A percentile compares a stretch with the other conserved stretches of the same genome.
Conservation (phyloP, 2,113 vertebrate species). For the western clawed frog (Xenopus tropicalis) region DNA sequence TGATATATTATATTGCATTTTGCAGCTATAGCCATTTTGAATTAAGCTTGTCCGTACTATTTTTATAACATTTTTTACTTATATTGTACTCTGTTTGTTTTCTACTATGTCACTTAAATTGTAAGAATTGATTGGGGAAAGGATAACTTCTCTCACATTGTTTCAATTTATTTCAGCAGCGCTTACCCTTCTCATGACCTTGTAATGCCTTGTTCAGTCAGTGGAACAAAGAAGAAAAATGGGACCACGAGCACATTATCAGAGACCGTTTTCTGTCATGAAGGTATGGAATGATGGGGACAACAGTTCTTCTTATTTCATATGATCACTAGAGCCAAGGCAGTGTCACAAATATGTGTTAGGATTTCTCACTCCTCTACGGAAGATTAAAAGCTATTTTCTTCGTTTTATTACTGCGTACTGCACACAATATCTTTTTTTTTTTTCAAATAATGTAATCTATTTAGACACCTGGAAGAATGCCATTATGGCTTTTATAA, state of each 20-base stretch:
- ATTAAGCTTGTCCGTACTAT: too few species aligned
- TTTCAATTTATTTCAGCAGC: conserved; percentile 1
- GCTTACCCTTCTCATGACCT: conserved; percentile 29
- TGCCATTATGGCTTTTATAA: conserved; percentile 28
- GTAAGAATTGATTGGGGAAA: neutral
- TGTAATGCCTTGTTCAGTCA: conserved; percentile 25
- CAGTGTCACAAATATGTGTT: neutral
- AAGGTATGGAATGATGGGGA: conserved; percentile 12
- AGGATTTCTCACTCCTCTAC: neutral
- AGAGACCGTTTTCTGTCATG: conserved; percentile 34
- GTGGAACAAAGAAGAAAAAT: conserved; percentile 42
- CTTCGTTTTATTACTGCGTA: conserved; percentile 13
- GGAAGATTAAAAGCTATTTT: conserved; percentile 18
- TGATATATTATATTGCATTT: too few species aligned
- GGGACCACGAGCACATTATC: conserved; percentile 22
- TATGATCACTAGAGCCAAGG: conserved; percentile 16
- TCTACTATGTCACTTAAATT: neutral
- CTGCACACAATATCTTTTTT: conserved; percentile 4
- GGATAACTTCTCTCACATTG: neutral
- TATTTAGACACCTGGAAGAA: conserved; percentile 7
- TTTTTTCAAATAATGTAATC: conserved; percentile 5
- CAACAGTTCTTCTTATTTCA: conserved; percentile 11
- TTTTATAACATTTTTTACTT: neutral
- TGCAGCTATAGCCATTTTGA: too few species aligned
- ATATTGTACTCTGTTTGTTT: neutral